Percentiles rank a stretch among this genome's conserved stretches.
These are phyloP conservation scores for Vultur gryphus DNA, from an alignment of 2,797 vertebrate species.

Conservation along the genomic window DNA sequence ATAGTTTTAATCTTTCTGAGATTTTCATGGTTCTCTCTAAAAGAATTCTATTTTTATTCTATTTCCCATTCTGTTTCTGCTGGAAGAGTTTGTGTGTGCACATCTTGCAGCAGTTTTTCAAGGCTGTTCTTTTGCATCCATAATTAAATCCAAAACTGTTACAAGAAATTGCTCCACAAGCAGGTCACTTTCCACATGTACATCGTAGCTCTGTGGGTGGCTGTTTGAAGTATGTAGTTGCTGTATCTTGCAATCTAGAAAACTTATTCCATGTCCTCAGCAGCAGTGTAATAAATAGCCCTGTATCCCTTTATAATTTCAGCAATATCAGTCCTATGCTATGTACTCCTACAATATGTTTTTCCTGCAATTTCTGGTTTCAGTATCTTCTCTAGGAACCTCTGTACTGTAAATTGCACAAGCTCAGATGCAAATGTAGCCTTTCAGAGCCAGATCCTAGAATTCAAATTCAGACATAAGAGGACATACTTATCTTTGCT, in stretches of 20 bases:
- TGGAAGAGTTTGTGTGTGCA: background rate
- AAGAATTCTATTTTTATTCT: background rate
- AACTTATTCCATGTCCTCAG: background rate
- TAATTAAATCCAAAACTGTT: conserved; percentile 27
- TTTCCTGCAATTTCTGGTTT: background rate
- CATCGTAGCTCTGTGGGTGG: background rate
- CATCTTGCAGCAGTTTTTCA: background rate
- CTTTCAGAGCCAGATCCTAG: background rate
- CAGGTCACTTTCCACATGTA: background rate
- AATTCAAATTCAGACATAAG: background rate
- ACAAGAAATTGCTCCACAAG: background rate
- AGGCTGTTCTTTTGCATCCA: background rate
- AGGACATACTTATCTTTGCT: background rate
- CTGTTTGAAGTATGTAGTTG: background rate
- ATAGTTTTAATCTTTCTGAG: background rate
- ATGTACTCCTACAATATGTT: background rate
- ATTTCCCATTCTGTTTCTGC: background rate
- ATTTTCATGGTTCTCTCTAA: background rate
- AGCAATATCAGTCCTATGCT: background rate
- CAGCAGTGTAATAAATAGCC: background rate
- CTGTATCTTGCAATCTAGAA: background rate
- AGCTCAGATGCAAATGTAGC: background rate
- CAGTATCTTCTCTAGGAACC: background rate
- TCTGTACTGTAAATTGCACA: background rate
- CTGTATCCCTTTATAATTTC: background rate